phyloP scores from a whole-genome alignment of 2,113 vertebrate genomes.

The Nettapus auritus region DNA sequence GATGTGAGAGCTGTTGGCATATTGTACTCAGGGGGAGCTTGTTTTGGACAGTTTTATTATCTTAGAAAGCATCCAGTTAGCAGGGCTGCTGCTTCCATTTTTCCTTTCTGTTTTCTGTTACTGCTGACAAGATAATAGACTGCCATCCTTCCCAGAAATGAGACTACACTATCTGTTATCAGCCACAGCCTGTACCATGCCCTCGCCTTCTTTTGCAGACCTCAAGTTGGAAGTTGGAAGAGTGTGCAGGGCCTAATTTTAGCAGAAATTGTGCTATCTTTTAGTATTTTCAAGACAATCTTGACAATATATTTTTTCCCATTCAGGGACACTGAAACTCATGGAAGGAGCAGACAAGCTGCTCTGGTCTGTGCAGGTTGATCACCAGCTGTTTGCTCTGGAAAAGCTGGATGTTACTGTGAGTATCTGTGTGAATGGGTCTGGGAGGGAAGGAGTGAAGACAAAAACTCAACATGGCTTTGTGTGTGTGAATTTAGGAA shows the following conservation, averaged over 20 bases:
- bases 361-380: conserved; percentile 96
- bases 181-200: background rate
- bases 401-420: conserved; percentile 97
- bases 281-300: background rate
- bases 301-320: background rate
- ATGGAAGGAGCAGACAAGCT: conserved; percentile 95
- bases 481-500: background rate
- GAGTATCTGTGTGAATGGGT: conserved; percentile 56
- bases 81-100: background rate
- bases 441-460: background rate
- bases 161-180: background rate
- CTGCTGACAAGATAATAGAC: background rate
- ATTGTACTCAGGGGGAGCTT: background rate
- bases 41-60: background rate
- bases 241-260: background rate
- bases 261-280: background rate
- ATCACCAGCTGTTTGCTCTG: conserved; percentile 96
- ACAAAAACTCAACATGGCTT: background rate
- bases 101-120: background rate
- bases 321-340: conserved; percentile 90
- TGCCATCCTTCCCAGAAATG: background rate
- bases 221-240: background rate
- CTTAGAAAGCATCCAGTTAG: background rate
- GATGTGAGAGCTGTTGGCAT: background rate
- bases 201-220: background rate